Conservation (phyloP, 2,888 invertebrate genomes). For the Orthosia gracilis region DNA sequence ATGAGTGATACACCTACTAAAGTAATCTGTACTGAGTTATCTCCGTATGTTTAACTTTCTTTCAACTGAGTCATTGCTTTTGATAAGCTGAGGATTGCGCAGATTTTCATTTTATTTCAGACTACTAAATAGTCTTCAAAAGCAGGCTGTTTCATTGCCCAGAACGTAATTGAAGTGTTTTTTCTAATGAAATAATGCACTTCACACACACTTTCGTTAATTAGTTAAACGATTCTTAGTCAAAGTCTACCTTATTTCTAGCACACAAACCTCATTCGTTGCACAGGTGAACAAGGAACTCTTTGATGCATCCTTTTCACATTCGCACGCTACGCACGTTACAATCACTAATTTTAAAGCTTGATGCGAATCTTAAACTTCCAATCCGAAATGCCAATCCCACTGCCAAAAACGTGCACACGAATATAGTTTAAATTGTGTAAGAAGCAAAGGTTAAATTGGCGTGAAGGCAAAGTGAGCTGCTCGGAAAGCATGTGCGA, state of each 20-base stretch:
- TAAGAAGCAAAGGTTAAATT: slow-evolving; percentile 31
- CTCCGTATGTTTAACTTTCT: slow-evolving; percentile 49
- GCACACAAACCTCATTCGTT: slow-evolving; percentile 60
- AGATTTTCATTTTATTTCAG: slow-evolving; percentile 6
- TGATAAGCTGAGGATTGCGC: slow-evolving; percentile 25
- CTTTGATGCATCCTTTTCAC: slow-evolving; percentile 46
- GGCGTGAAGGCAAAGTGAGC: slow-evolving; percentile 44
- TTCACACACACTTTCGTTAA: background rate
- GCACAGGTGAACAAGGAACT: slow-evolving; percentile 48
- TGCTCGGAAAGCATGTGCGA: slow-evolving; percentile 47
- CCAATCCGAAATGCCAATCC: slow-evolving; percentile 35
- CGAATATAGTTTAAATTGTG: slow-evolving; percentile 35
- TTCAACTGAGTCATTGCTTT: slow-evolving; percentile 44
- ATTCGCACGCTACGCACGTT: slow-evolving; percentile 48
- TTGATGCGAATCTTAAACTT: slow-evolving; percentile 59
- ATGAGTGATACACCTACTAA: slow-evolving; percentile 47
- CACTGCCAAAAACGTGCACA: slow-evolving; percentile 35
- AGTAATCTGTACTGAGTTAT: slow-evolving; percentile 45
- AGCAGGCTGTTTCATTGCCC: background rate
- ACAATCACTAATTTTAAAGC: slow-evolving; percentile 45
- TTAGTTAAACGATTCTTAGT: slow-evolving; percentile 3
- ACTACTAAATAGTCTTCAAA: background rate
- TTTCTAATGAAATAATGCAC: background rate
- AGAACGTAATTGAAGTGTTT: background rate
- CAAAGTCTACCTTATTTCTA: slow-evolving; percentile 21